A percentile compares a stretch with the other conserved stretches of the same genome.
Evolutionary conservation across 2,888 invertebrate genomes (phyloP).

Genomic region (Ornithoptera alexandrae): DNA sequence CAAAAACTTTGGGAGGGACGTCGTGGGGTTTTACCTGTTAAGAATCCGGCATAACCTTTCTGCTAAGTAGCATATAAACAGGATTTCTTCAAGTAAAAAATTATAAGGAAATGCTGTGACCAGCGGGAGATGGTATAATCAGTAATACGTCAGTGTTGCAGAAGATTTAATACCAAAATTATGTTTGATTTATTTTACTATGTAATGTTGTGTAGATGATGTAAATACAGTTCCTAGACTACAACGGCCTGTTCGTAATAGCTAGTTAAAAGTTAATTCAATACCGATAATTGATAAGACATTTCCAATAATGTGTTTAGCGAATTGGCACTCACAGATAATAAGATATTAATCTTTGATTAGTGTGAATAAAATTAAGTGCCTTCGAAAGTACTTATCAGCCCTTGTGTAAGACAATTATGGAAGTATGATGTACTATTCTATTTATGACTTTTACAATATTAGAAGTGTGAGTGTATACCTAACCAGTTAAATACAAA

Average conservation of each 20-base stretch:
- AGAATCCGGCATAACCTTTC: too few relatives aligned
- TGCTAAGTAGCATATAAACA: too few relatives aligned
- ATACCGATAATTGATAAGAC: constrained; percentile 3
- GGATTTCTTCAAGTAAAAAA: too few relatives aligned
- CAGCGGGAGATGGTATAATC: too few relatives aligned
- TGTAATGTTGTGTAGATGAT: background rate
- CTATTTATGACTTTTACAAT: too few relatives aligned
- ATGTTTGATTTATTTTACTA: too few relatives aligned
- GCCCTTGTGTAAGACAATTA: background rate
- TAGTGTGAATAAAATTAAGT: background rate
- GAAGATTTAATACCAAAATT: too few relatives aligned
- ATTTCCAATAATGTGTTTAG: background rate
- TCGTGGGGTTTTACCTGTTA: background rate
- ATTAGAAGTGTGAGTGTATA: too few relatives aligned
- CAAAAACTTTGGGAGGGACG: background rate
- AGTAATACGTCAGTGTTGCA: too few relatives aligned
- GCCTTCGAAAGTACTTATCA: background rate
- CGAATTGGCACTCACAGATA: background rate
- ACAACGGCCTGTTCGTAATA: background rate
- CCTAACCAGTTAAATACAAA: too few relatives aligned
- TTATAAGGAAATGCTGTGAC: too few relatives aligned
- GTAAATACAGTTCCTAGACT: background rate
- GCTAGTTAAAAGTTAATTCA: constrained; percentile 3
- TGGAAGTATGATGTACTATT: too few relatives aligned
- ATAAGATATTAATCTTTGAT: background rate